These are phyloP conservation scores for Rhabditophanes sp. DNA, from an alignment of 2,888 invertebrate genomes.

Conservation along the genomic window DNA sequence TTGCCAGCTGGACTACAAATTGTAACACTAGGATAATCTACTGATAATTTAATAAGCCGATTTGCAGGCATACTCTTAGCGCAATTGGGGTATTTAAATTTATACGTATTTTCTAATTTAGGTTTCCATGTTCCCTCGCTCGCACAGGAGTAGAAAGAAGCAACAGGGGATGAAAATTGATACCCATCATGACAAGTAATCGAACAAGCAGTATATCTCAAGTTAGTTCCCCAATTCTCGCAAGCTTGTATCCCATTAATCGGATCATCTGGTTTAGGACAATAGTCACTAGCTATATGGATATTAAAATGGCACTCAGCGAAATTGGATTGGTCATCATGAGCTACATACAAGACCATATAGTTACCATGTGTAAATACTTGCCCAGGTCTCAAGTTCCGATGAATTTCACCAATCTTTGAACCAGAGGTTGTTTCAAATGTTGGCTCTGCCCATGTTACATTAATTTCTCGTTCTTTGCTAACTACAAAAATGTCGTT, in stretches of 20 bases:
- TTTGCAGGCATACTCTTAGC: slow-evolving; percentile 67
- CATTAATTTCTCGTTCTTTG: slow-evolving; percentile 47
- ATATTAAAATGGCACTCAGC: slow-evolving; percentile 30
- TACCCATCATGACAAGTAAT: slow-evolving; percentile 47
- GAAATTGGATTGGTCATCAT: slow-evolving; percentile 31
- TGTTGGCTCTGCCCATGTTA: slow-evolving; percentile 36
- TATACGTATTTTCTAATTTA: slow-evolving; percentile 13
- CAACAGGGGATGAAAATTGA: slow-evolving; percentile 72
- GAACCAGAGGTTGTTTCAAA: slow-evolving; percentile 18
- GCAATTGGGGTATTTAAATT: slow-evolving; percentile 43
- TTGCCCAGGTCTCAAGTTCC: slow-evolving; percentile 39
- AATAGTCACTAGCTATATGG: slow-evolving; percentile 62
- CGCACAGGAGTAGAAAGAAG: slow-evolving; percentile 91
- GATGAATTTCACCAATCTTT: slow-evolving; percentile 25
- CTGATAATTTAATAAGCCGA: slow-evolving; percentile 74
- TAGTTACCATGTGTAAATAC: slow-evolving; percentile 42
- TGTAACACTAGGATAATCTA: slow-evolving; percentile 89
- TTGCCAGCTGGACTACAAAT: slow-evolving; percentile 78
- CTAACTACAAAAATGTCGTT: slow-evolving; percentile 76
- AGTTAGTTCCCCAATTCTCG: slow-evolving; percentile 86
- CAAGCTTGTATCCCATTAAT: slow-evolving; percentile 77
- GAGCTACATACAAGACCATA: slow-evolving; percentile 39
- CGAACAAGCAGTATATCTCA: slow-evolving; percentile 61
- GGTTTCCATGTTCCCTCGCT: slow-evolving; percentile 94
- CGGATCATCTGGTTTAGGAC: slow-evolving; percentile 71